Base-by-base conservation (phyloP, 2,113 vertebrate genomes). In the Entelurus aequoreus region DNA sequence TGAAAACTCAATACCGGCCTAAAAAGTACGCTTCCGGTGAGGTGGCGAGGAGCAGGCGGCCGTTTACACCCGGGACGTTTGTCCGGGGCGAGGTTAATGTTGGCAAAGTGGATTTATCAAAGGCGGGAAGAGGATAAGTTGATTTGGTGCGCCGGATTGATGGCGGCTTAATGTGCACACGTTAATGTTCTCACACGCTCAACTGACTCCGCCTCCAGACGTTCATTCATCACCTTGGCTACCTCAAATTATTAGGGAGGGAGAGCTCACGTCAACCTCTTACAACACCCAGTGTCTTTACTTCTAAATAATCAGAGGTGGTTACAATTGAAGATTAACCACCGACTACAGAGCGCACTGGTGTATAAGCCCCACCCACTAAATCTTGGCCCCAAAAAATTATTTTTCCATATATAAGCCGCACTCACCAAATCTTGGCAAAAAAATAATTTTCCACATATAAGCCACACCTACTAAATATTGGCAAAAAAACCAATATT, bases 71-170 rank as follows among this genome's bases (percentile, higher is more conserved):
- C 78, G 15, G n/a, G 15, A 70, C 64, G 64, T 58, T 53, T 82
- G 78, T 85, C 81, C 79, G 59, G 28, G 66, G 10, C 42, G 5
- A 46, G 37, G 38, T 48, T 88, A 83, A 88, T 82, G 80, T 65
- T 73, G 72, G 80, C 84, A 83, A 85, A 82, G 85, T 81, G 73
- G 71, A 79, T 84, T 82, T 53, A 83, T 81, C 70, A 62, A 58
- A 64, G 58, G 68, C 48, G 63, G 56, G 60, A 51, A 48, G 47
- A 67, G 53, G 74, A 60, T 87, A 88, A 88, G 77, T 71, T 81
- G 81, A 86, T 89, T 87, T 86, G 82, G 74, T 77, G 11, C 70
- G 69, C 66, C 74, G 87, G 88, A 90, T 89, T 89, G 88, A 90
- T 90, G 85, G 83, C 84, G 70, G 77, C 66, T 72, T 85, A 86